Base-by-base conservation (phyloP, 2,797 vertebrate species). In the Tiaroga cobitis region DNA sequence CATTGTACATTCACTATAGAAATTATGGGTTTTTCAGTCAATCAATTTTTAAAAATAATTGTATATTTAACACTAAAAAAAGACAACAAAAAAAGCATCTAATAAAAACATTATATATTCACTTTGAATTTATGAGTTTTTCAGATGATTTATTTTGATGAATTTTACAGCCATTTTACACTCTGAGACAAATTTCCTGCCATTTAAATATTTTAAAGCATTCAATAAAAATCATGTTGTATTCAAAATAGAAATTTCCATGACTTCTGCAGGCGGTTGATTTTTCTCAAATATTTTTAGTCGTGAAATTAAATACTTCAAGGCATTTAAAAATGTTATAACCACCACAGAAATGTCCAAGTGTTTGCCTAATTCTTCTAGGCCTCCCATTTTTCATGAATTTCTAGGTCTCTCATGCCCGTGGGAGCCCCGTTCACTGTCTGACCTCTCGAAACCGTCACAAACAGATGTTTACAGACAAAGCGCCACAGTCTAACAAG, bases 391-490 rank as follows among this genome's bases (percentile, higher is more conserved):
- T 54, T 54, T 15, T 51, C 29, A 54, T 54, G 13, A 3, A 37
- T 54, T 1, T 54, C 19, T 16, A 4, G 6, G 32, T n/a, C 34
- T 76, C 34, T 21, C 43, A 2, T 37, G 7, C 29, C 29, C 29
- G 63, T 37, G 59, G 51, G 11, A 76, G 37, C 26, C 46, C 34
- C 37, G n/a, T 46, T 29, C 16, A 11, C 29, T 18, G 43, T 37
- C 61, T 65, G 26, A 65, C 24, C 77, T 29, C 2, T 56, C 26
- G 46, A 46, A 67, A 34, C 10, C 8, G 8, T 68, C 61, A 68
- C 41, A 68, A 51, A 51, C 78, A 80, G 63, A 80, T 65, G 78
- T 63, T 49, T 26, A 80, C 78, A 80, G 78, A 68, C 63, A 51
- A 34, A 68, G 43, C 21, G 29, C 11, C 41, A 68, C 26, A 68